Base-by-base conservation (phyloP, 2,797 vertebrate genomes). In the Podarcis lilfordi region DNA sequence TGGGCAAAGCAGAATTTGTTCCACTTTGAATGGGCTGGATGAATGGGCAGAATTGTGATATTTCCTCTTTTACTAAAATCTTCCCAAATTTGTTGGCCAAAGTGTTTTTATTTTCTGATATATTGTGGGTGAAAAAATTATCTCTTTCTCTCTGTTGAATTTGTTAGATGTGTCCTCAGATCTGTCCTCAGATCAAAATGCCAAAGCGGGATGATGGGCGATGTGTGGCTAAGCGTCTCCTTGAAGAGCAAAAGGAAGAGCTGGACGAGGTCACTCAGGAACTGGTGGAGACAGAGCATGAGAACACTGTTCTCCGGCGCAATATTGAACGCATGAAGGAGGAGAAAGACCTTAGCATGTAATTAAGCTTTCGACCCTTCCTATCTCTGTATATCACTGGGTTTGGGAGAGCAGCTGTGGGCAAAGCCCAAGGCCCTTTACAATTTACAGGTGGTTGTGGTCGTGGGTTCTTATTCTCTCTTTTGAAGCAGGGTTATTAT, bases 251-350 rank as follows among this genome's bases (percentile, higher is more conserved):
- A 95, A 98, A 98, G 89, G 98, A 98, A 68, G 97, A 98, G 82
- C 96, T 98, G 77, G 96, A 98, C 1, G 98, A 98, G 90, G 97
- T 98, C 85, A 96, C 98, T 2, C 97, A 98, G 1, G 98, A 98
- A 90, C 97, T 99, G 93, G 97, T 96, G 0, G 97, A 98, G 94
- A 98, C 97, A 0, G 98, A 98, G 87, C 94, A 97, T 0, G 98
- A 98, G 93, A 98, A 98, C 93, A 94, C 95, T 0, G 91, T 96
- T 43, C 95, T 99, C 25, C 96, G 97, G 37, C 97, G 96, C 61
- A 97, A 98, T 86, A 98, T 98, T 74, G 98, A 98, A 89, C 98
- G 98, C 93, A 98, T 98, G 88, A 96, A 96, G 91, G 98, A 97
- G 85, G 98, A 98, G 81, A 97, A 94, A 5, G 97, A 97, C 85